Evolutionary conservation across 2,797 vertebrate genomes (phyloP), one percentile per base, ranked within the genome.

Genomic region (Karalla daura): DNA sequence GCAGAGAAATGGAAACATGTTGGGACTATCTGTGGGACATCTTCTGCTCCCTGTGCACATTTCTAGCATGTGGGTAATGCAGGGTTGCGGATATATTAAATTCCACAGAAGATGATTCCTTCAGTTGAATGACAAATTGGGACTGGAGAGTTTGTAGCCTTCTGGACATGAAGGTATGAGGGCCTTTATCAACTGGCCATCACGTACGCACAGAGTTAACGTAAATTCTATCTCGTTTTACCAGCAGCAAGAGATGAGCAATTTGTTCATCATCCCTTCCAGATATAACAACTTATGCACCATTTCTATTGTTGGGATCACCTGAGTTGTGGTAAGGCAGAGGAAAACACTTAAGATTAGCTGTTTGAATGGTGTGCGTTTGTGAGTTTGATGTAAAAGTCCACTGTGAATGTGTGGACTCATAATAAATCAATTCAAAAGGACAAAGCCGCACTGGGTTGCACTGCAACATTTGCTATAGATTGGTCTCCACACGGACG

Each of bases 1-100:
- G 64, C 56, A 74, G 40, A 61, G 52, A 50, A 33, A 43, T 52
- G 39, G 18, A 24, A 25, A 44, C 74, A 55, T 53, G 51, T 7
- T n/a, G 66, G 21, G 63, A 63, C 28, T 44, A 33, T 53, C 47
- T 66, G 56, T 64, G 54, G 60, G 60, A 14, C 23, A 20, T 37
- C 24, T 54, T 35, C 11, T 39, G 43, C 30, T 49, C 45, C 11
- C 14, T 62, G 43, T 21, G 12, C 50, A 70, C 20, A 24, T 33
- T 65, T 37, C 33, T 39, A 17, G n/a, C 41, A 6, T 10, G 15
- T 9, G 17, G 28, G 13, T 44, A 15, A 28, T 7, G 28, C 13
- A 41, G 9, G 6, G 9, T 10, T 30, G 20, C 45, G 32, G 32
- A 66, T 28, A 35, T 56, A n/a, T 39, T 37, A 40, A 53, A 45